phyloP scores from a whole-genome alignment of 2,888 invertebrate genomes.

The Myopa testacea region DNA sequence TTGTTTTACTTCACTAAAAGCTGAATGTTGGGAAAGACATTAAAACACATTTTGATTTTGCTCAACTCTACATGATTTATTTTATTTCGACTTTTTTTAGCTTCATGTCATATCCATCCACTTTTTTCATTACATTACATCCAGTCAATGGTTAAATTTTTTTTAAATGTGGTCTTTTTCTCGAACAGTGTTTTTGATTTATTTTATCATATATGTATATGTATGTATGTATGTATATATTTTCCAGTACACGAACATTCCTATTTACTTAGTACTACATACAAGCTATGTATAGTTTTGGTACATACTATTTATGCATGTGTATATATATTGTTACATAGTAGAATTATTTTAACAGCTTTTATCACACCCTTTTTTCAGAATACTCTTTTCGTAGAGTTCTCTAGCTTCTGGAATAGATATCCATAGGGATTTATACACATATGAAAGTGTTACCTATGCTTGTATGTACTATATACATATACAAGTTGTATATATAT shows the following conservation, averaged over 20 bases:
- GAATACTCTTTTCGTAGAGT: constrained; percentile 23
- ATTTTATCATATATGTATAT: constrained; percentile 19
- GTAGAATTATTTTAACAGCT: constrained; percentile 24
- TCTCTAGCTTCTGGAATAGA: background rate
- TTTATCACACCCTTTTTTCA: constrained; percentile 24
- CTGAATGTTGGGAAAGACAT: constrained; percentile 8
- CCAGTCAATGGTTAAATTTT: no score
- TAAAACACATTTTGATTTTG: constrained; percentile 35
- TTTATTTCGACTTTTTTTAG: constrained; percentile 39
- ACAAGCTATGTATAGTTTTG: no score
- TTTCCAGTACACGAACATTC: constrained; percentile 1
- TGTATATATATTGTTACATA: constrained; percentile 11
- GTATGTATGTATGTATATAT: constrained; percentile 14
- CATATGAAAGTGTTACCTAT: background rate
- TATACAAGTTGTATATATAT: background rate
- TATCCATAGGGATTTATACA: no score
- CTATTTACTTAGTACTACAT: background rate
- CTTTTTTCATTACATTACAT: no score
- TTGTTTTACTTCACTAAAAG: background rate
- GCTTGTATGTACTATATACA: background rate
- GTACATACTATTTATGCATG: no score
- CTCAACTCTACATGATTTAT: constrained; percentile 30
- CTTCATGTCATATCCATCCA: constrained; percentile 30
- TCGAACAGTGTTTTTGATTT: background rate
- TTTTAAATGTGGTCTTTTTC: background rate